These are phyloP conservation scores for Cyrtonyx montezumae DNA, from an alignment of 2,113 vertebrate genomes.

Conservation along the genomic window DNA sequence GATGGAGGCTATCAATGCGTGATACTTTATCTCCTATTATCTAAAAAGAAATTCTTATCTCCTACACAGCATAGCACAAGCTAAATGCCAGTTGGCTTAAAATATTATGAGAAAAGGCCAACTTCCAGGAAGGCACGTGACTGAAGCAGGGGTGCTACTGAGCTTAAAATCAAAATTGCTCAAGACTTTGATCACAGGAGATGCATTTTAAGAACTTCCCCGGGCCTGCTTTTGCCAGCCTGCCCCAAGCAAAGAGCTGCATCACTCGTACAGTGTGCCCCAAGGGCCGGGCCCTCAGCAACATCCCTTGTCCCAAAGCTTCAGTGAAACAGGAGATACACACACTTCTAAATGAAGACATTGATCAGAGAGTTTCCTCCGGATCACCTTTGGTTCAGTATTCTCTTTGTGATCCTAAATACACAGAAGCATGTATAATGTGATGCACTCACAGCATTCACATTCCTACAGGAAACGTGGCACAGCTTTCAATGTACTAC, in stretches of 20 bases:
- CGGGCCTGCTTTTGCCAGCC: not conserved
- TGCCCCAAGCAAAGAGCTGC: not conserved
- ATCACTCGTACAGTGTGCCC: no score
- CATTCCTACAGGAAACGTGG: not conserved
- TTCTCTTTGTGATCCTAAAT: not conserved
- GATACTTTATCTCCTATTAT: not conserved
- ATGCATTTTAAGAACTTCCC: not conserved
- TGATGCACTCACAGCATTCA: accelerated
- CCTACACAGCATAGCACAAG: not conserved
- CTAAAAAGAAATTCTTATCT: not conserved
- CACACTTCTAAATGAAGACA: not conserved
- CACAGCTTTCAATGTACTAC: not conserved
- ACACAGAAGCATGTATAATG: not conserved
- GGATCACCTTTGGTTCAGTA: not conserved
- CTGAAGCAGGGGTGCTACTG: not conserved
- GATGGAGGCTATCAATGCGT: not conserved
- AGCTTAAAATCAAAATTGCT: not conserved
- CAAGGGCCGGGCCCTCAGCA: not conserved
- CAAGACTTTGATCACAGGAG: not conserved
- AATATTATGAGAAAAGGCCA: not conserved
- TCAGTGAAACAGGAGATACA: not conserved
- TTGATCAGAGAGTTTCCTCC: not conserved
- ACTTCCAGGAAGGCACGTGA: not conserved
- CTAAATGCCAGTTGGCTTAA: not conserved
- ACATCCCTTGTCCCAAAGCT: not conserved